Evolutionary conservation across 1,140 invertebrate genomes (phyloP).

Genomic region (Cotesia chilonis): DNA sequence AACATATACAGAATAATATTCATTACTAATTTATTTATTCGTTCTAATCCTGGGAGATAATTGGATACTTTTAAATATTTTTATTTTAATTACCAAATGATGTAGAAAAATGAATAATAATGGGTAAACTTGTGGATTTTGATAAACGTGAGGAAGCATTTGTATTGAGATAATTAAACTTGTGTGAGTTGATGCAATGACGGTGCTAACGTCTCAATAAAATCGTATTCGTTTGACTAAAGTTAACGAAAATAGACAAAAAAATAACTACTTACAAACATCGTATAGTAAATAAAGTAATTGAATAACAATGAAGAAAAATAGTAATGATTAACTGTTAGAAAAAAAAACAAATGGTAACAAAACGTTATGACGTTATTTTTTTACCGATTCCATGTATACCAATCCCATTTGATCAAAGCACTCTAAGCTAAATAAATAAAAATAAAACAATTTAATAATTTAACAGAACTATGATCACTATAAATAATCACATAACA

Average conservation of each 20-base stretch:
- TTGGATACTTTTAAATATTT: not conserved
- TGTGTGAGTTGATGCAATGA: no score
- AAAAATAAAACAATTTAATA: not conserved
- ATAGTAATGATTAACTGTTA: constrained; percentile 3
- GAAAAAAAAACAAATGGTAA: not conserved
- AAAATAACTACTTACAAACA: no score
- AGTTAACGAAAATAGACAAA: no score
- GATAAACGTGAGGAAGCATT: no score
- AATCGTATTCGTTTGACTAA: no score
- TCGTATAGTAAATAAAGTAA: not conserved
- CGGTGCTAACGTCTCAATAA: no score
- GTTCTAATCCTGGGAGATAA: not conserved
- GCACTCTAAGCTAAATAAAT: constrained; percentile 2
- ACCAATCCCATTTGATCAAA: not conserved
- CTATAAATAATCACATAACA: not conserved
- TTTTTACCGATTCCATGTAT: constrained; percentile 13
- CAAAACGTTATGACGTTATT: not conserved
- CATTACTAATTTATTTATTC: not conserved
- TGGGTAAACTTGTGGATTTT: no score
- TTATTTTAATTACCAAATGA: no score
- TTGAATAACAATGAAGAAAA: not conserved
- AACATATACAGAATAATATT: no score
- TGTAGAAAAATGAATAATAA: no score
- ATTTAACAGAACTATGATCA: not conserved
- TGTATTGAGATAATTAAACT: no score